Conservation (phyloP, 2,888 invertebrate genomes). For the Drosophila seclusa region DNA sequence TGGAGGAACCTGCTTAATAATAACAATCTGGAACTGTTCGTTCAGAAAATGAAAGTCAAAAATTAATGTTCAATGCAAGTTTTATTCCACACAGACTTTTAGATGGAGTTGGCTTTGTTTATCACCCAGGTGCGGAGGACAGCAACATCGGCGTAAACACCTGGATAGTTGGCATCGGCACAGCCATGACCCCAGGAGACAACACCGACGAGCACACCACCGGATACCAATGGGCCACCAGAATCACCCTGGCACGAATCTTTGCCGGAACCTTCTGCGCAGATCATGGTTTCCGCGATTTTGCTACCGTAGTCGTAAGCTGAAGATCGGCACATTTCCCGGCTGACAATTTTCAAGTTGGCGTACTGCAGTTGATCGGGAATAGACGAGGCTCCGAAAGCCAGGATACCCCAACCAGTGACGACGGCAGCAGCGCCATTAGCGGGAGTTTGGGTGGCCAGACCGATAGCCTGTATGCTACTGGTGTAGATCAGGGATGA, state of each 20-base stretch:
- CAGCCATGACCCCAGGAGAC: conserved; percentile 82
- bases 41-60: not conserved
- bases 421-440: too few species aligned
- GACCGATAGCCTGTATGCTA: too few species aligned
- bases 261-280: conserved; percentile 63
- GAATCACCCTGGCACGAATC: conserved; percentile 81
- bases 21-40: not conserved
- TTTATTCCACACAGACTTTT: conserved; percentile 38
- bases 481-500: too few species aligned
- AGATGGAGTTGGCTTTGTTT: conserved; percentile 27
- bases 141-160: conserved; percentile 74
- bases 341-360: conserved; percentile 84
- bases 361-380: conserved; percentile 85
- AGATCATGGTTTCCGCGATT: conserved; percentile 64
- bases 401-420: too few species aligned
- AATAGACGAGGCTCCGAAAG: too few species aligned
- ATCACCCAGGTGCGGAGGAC: conserved; percentile 57
- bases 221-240: conserved; percentile 79
- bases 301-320: conserved; percentile 82
- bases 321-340: too few species aligned
- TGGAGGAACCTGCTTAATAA: not conserved
- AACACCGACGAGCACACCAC: conserved; percentile 70
- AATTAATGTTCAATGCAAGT: conserved; percentile 1
- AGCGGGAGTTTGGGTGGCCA: too few species aligned
- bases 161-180: conserved; percentile 68